Evolutionary conservation across 2,797 vertebrate genomes (phyloP).

Genomic region (Hypotaenidia philippensis): DNA sequence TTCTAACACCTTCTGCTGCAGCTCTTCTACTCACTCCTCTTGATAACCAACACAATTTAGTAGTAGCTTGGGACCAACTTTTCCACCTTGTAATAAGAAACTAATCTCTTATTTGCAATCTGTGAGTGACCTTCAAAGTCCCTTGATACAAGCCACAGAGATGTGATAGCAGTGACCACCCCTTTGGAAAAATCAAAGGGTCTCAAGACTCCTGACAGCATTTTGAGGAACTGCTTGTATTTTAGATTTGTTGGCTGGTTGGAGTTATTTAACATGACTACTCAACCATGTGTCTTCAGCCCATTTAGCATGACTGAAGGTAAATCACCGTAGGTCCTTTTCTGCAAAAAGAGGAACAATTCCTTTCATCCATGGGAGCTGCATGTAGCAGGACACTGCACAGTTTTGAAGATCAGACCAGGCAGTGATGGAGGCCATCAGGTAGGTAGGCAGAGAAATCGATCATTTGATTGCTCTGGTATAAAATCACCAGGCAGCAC

Average conservation of each 20-base stretch:
- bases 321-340: not conserved
- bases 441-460: not conserved
- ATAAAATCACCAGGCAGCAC: not conserved
- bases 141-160: not conserved
- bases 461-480: not conserved
- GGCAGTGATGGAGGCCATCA: not conserved
- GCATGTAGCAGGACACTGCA: not conserved
- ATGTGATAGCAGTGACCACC: not conserved
- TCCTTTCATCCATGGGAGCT: not conserved
- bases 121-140: not conserved
- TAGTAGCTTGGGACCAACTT: not conserved
- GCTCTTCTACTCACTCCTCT: not conserved
- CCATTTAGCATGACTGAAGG: not conserved
- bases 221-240: conserved; percentile 20
- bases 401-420: not conserved
- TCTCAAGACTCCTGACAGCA: not conserved
- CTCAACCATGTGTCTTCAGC: not conserved
- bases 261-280: not conserved
- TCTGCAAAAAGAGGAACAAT: not conserved
- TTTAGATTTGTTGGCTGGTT: not conserved
- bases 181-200: not conserved
- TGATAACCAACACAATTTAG: not conserved
- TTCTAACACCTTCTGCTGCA: not conserved
- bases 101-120: not conserved
- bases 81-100: not conserved